Evolutionary conservation across 1,140 invertebrate species (phyloP).

Genomic region (Apis laboriosa): DNA sequence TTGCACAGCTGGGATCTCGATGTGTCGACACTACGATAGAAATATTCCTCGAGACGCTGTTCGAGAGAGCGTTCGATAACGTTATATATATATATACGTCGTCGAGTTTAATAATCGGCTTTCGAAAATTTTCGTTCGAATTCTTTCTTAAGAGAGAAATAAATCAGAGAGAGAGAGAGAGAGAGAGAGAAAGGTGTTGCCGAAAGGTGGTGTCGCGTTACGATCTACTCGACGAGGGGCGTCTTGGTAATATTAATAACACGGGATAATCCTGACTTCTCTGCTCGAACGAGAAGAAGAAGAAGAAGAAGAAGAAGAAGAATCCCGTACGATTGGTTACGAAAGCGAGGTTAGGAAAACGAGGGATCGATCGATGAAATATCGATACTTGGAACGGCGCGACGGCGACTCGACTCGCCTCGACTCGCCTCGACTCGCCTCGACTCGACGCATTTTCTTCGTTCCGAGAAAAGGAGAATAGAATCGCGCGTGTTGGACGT

Average conservation of each 20-base stretch:
- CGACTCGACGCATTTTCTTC: neutral
- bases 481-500: neutral
- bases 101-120: no score
- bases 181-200: no score
- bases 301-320: slow-evolving; percentile 28
- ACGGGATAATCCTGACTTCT: no score
- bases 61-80: neutral
- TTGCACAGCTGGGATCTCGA: slow-evolving; percentile 31
- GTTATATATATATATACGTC: no score
- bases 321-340: neutral
- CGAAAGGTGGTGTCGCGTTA: no score
- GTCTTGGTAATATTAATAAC: no score
- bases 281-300: neutral
- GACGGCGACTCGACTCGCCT: neutral
- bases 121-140: no score
- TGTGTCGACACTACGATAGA: neutral
- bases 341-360: neutral
- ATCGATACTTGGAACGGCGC: neutral
- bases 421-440: neutral
- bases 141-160: no score
- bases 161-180: no score
- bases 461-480: neutral
- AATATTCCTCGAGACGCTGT: neutral
- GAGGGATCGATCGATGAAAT: neutral
- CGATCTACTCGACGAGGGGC: no score